Evolutionary conservation across 2,113 vertebrate genomes (phyloP).

Genomic region (Riparia riparia): DNA sequence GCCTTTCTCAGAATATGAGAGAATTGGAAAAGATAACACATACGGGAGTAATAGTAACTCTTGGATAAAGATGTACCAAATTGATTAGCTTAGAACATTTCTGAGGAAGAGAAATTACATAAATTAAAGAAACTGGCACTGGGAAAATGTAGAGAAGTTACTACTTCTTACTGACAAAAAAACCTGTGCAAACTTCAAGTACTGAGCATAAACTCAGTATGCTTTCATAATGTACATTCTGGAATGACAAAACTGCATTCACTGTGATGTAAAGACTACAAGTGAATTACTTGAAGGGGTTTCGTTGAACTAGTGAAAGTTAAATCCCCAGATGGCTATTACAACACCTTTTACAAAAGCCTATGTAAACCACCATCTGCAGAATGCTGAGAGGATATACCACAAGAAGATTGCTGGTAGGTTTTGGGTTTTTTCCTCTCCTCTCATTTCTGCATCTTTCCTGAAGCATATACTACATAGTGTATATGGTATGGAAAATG

Average conservation of each 20-base stretch:
- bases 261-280: neutral
- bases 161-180: neutral
- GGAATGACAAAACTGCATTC: neutral
- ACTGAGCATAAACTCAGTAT: neutral
- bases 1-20: neutral
- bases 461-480: neutral
- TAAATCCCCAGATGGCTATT: neutral
- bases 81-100: neutral
- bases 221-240: neutral
- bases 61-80: neutral
- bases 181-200: neutral
- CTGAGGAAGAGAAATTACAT: neutral
- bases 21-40: neutral
- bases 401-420: neutral
- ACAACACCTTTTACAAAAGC: neutral
- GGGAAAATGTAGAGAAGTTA: neutral
- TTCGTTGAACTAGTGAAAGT: neutral
- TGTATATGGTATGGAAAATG: neutral
- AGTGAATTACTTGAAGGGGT: neutral
- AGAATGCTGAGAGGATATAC: neutral
- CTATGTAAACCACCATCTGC: neutral
- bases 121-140: neutral
- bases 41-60: neutral
- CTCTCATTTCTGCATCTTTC: neutral
- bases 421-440: neutral